These are phyloP conservation scores for Acleris laterana DNA, from an alignment of 2,888 invertebrate species.

Conservation along the genomic window DNA sequence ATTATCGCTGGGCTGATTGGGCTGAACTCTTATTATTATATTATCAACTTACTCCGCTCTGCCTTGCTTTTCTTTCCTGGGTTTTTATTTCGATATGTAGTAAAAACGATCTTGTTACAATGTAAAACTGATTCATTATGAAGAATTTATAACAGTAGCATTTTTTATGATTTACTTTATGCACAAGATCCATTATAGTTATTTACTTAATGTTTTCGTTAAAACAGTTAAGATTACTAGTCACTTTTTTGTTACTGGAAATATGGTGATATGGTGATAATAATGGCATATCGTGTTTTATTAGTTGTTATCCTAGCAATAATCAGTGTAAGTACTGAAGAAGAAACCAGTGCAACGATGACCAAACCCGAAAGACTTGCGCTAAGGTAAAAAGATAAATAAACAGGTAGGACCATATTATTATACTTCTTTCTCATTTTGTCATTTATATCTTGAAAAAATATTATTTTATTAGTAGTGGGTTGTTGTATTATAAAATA, in stretches of 20 bases:
- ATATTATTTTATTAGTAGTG: no score
- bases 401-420: no score
- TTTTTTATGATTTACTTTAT: conserved; percentile 21
- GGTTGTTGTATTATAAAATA: no score
- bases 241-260: conserved; percentile 50
- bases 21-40: conserved; percentile 12
- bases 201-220: conserved; percentile 34
- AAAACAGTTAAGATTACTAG: conserved; percentile 48
- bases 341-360: conserved; percentile 76
- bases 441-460: no score
- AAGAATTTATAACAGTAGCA: conserved; percentile 21
- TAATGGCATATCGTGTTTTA: conserved; percentile 72
- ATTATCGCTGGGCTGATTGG: conserved; percentile 12
- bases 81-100: conserved; percentile 1
- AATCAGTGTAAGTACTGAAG: conserved; percentile 73
- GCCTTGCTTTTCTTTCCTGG: neutral
- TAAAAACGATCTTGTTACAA: conserved; percentile 8
- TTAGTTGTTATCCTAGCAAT: conserved; percentile 72
- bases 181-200: conserved; percentile 2
- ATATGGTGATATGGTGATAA: conserved; percentile 63
- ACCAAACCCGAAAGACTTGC: conserved; percentile 86
- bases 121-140: conserved; percentile 23
- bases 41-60: conserved; percentile 5
- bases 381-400: conserved; percentile 81
- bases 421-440: no score